These are phyloP conservation scores for Dinocampus coccinellae DNA, from an alignment of 2,888 invertebrate genomes.

Conservation along the genomic window DNA sequence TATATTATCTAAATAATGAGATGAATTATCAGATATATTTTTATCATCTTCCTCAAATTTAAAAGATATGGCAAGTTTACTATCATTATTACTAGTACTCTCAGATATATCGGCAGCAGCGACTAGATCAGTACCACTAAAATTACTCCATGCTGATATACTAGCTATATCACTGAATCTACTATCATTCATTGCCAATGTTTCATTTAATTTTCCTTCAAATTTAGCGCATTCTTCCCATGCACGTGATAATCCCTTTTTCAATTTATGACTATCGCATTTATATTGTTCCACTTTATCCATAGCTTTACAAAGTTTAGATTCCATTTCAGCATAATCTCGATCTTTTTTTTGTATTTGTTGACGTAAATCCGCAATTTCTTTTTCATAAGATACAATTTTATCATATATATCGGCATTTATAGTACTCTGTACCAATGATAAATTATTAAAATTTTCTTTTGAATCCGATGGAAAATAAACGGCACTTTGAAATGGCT, in stretches of 20 bases:
- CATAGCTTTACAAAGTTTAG: slow-evolving; percentile 48
- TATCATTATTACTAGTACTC: slow-evolving; percentile 1
- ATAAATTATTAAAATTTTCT: slow-evolving; percentile 27
- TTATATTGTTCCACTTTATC: slow-evolving; percentile 52
- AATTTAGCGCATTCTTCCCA: slow-evolving; percentile 64
- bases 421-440: background rate
- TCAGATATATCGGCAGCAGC: background rate
- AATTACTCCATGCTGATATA: slow-evolving; percentile 16
- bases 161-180: slow-evolving; percentile 35
- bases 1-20: slow-evolving; percentile 51
- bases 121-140: slow-evolving; percentile 34
- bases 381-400: slow-evolving; percentile 46
- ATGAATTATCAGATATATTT: slow-evolving; percentile 45
- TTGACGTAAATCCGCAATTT: slow-evolving; percentile 49
- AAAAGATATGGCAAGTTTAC: slow-evolving; percentile 36
- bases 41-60: slow-evolving; percentile 43
- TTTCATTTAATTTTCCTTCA: slow-evolving; percentile 59
- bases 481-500: slow-evolving; percentile 42
- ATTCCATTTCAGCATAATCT: slow-evolving; percentile 48
- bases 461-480: slow-evolving; percentile 41
- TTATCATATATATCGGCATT: slow-evolving; percentile 22
- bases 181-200: slow-evolving; percentile 44
- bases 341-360: slow-evolving; percentile 49
- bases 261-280: slow-evolving; percentile 57
- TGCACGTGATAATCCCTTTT: slow-evolving; percentile 58